Conservation (phyloP, 1,140 invertebrate genomes). For the Trinorchestia longiramus region DNA sequence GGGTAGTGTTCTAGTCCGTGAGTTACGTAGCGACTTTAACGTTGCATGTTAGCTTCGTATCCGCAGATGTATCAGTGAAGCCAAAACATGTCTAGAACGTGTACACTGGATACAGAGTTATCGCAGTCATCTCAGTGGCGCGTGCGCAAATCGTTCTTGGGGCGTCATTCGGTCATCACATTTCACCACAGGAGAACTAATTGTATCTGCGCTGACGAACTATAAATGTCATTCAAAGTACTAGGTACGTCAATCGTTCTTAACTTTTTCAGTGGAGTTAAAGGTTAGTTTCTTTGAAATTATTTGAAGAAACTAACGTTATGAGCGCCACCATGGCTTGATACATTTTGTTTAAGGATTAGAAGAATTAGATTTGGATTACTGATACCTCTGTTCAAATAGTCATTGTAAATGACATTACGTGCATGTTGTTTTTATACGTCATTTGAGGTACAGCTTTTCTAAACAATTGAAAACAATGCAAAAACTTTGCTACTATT, state of each 20-base stretch:
- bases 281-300: too few species aligned
- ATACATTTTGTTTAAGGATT: background rate
- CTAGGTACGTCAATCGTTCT: background rate
- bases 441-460: background rate
- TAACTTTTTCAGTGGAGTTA: background rate
- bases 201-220: constrained; percentile 4
- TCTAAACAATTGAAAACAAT: background rate
- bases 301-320: too few species aligned
- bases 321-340: too few species aligned
- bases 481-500: background rate
- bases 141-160: background rate
- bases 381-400: background rate
- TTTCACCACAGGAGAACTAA: background rate
- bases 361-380: background rate
- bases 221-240: background rate
- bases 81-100: constrained; percentile 34
- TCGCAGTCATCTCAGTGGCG: background rate
- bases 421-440: background rate
- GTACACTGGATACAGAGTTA: constrained; percentile 20
- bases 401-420: background rate
- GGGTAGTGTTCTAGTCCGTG: background rate
- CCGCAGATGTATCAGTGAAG: constrained; percentile 40
- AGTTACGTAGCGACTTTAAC: background rate
- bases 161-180: background rate
- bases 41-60: constrained; percentile 29